These are phyloP conservation scores for Tychaedon coryphoeus DNA, from an alignment of 2,113 vertebrate species.

Conservation along the genomic window DNA sequence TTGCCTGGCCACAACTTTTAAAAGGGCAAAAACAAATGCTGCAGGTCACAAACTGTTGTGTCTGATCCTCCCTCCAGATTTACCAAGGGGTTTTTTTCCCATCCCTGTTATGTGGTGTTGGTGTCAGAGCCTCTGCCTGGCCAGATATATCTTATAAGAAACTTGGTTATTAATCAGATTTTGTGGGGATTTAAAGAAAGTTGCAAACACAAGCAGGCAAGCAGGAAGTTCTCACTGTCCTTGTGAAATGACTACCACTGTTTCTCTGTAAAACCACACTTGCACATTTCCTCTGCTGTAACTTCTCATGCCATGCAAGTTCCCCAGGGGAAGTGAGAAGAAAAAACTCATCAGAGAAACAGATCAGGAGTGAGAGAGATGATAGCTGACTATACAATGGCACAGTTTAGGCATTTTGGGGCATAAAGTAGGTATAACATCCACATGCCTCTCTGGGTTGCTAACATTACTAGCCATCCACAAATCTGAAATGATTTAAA, in stretches of 20 bases:
- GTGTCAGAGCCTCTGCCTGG: background rate
- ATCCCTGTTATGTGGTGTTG: background rate
- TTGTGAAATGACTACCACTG: background rate
- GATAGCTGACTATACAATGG: background rate
- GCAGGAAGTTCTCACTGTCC: background rate
- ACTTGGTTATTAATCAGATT: background rate
- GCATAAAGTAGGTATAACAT: background rate
- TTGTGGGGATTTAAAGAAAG: background rate
- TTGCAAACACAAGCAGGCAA: background rate
- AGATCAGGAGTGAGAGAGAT: background rate
- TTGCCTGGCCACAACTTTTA: background rate
- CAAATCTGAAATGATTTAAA: background rate
- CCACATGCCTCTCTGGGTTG: background rate
- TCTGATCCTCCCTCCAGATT: background rate
- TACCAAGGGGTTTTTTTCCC: fast-evolving
- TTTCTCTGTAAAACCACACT: background rate
- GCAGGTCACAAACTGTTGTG: background rate
- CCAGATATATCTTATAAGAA: background rate
- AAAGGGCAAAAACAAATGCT: background rate
- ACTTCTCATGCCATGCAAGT: background rate
- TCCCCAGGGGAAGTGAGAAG: background rate
- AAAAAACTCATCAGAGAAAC: background rate
- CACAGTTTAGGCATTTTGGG: background rate
- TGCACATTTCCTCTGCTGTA: background rate
- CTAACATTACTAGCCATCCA: background rate